Evolutionary conservation across 2,113 vertebrate species (phyloP).

Genomic region (Crotalus tigris): DNA sequence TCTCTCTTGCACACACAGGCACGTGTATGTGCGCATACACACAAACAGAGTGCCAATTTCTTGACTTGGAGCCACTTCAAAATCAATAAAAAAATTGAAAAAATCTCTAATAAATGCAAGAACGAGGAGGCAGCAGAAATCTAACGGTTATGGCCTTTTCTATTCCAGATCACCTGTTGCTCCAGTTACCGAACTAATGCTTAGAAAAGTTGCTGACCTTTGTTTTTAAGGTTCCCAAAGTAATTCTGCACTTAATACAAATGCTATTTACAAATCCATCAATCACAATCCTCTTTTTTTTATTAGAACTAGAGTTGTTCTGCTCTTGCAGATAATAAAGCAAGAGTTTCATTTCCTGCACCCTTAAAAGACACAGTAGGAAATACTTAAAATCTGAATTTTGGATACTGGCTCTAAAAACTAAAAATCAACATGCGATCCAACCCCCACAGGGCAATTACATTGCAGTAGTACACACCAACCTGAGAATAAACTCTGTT

Average conservation of each 20-base stretch:
- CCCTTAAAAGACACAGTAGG: not conserved
- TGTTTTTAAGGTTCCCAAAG: not conserved
- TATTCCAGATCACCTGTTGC: not conserved
- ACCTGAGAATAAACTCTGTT: not conserved
- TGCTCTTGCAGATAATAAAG: not conserved
- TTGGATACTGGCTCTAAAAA: not conserved
- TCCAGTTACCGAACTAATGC: not conserved
- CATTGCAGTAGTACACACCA: not conserved
- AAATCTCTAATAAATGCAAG: not conserved
- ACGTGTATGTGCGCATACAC: not conserved
- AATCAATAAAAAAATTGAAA: not conserved
- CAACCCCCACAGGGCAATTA: not conserved
- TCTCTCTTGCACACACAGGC: not conserved
- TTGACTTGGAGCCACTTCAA: slow-evolving; percentile 28
- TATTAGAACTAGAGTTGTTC: not conserved
- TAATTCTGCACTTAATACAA: not conserved
- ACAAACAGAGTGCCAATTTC: slow-evolving; percentile 51
- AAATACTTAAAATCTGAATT: not conserved
- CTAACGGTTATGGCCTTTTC: not conserved
- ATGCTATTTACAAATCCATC: not conserved
- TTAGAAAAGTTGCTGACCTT: not conserved
- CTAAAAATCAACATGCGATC: not conserved
- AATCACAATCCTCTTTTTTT: not conserved
- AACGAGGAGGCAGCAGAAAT: not conserved
- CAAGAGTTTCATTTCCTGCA: not conserved